Evolutionary conservation across 2,888 invertebrate genomes (phyloP).

Genomic region (Ctena decussata): DNA sequence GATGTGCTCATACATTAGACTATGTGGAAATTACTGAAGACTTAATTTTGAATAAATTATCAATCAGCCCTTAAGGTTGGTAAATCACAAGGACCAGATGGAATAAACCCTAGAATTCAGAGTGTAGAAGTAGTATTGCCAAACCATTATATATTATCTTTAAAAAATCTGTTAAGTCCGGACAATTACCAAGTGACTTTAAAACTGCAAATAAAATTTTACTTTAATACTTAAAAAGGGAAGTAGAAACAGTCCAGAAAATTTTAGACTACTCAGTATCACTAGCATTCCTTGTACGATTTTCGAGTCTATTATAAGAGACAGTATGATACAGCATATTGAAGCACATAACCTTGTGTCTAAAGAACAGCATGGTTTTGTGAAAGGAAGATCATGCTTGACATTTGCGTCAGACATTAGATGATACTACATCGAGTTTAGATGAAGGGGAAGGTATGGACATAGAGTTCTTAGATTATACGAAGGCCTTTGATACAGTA

Average conservation of each 20-base stretch:
- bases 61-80: background rate
- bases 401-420: background rate
- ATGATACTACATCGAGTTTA: background rate
- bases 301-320: background rate
- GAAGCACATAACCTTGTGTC: background rate
- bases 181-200: background rate
- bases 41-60: background rate
- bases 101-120: background rate
- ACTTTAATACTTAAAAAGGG: background rate
- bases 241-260: background rate
- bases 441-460: background rate
- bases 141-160: slow-evolving; percentile 3
- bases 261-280: background rate
- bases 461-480: background rate
- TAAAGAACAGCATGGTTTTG: background rate
- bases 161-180: background rate
- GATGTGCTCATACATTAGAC: background rate
- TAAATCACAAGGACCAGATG: slow-evolving; percentile 1
- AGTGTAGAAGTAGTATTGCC: background rate
- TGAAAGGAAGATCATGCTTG: background rate
- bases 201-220: background rate
- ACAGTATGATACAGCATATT: background rate
- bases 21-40: background rate
- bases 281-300: background rate
- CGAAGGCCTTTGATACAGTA: background rate